phyloP scores from a whole-genome alignment of 2,113 vertebrate genomes.

The Notothenia coriiceps region DNA sequence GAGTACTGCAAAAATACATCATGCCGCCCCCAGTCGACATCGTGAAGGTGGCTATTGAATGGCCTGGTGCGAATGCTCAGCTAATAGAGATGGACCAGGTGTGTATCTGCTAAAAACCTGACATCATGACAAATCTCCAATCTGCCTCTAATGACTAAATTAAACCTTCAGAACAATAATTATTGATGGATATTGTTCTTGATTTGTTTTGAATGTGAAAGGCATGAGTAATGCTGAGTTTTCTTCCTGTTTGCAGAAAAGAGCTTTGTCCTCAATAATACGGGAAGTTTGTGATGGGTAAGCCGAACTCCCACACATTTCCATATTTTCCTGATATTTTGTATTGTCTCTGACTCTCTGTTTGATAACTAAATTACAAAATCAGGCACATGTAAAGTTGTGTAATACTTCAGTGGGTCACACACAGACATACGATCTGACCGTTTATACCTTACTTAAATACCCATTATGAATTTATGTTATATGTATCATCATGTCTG shows the following conservation, averaged over 20 bases:
- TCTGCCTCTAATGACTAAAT: not conserved
- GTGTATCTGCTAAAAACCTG: constrained; percentile 36
- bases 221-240: not conserved
- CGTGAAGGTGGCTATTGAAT: constrained; percentile 98
- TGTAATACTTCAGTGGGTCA: not conserved
- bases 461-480: not conserved
- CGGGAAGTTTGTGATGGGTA: constrained; percentile 98
- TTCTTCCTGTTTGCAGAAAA: constrained; percentile 88
- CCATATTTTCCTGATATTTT: not conserved
- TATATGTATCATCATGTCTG: not conserved
- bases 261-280: constrained; percentile 94
- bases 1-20: constrained; percentile 45
- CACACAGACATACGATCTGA: not conserved
- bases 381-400: not conserved
- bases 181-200: not conserved
- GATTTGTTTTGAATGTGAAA: constrained; percentile 6
- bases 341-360: not conserved
- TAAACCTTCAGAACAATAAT: not conserved
- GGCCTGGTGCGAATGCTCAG: constrained; percentile 97
- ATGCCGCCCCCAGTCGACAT: constrained; percentile 97
- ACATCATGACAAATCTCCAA: not conserved
- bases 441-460: constrained; percentile 15
- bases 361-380: not conserved
- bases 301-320: constrained; percentile 60
- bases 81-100: constrained; percentile 99